Evolutionary conservation across 2,113 vertebrate genomes (phyloP).

Genomic region (Machaerirhynchus nigripectus): DNA sequence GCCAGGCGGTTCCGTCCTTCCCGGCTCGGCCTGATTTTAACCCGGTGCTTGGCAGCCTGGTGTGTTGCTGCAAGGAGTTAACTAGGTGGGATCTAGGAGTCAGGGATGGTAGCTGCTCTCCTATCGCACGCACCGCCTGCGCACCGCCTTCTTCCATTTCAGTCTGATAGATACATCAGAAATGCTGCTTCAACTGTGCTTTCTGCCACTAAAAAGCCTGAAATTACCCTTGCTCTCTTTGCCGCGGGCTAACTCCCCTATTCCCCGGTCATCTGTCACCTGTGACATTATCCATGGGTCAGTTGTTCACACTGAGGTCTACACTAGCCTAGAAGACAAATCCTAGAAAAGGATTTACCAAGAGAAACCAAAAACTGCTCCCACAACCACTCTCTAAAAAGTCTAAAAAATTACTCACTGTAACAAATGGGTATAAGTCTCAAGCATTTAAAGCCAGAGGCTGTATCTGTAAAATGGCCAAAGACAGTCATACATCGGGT

Average conservation of each 20-base stretch:
- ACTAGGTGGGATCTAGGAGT: slow-evolving; percentile 36
- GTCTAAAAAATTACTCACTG: background rate
- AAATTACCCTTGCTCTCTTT: background rate
- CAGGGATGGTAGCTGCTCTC: slow-evolving; percentile 15
- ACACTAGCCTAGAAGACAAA: background rate
- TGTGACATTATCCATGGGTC: background rate
- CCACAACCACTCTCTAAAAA: background rate
- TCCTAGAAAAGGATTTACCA: background rate
- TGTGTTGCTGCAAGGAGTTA: slow-evolving; percentile 23
- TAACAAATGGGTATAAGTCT: background rate
- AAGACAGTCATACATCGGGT: background rate
- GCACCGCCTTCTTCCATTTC: slow-evolving; percentile 30
- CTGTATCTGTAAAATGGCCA: background rate
- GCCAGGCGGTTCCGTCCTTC: background rate
- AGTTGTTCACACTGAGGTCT: background rate
- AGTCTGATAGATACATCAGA: background rate
- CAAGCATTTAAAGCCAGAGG: background rate
- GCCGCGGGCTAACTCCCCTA: background rate
- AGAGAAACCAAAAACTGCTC: background rate
- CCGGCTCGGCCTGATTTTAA: background rate
- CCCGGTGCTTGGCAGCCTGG: background rate
- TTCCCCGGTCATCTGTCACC: background rate
- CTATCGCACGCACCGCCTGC: background rate
- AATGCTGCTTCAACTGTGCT: background rate
- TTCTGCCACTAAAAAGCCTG: background rate